These are phyloP conservation scores for Sparus aurata DNA, from an alignment of 2,797 vertebrate genomes.

Conservation along the genomic window DNA sequence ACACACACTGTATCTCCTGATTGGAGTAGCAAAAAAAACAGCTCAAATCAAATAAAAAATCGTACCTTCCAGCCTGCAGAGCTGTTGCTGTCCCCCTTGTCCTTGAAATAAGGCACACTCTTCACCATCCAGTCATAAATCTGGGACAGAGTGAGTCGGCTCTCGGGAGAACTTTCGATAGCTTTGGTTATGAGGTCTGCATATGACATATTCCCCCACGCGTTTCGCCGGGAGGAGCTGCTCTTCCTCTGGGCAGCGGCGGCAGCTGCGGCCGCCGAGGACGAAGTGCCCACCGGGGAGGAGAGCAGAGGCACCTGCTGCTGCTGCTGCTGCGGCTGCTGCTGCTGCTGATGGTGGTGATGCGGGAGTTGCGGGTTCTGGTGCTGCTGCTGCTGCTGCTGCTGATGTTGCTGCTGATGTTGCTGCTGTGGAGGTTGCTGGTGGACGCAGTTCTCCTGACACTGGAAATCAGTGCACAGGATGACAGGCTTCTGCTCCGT, in stretches of 20 bases:
- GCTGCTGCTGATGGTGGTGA: slow-evolving; percentile 72
- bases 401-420: slow-evolving; percentile 66
- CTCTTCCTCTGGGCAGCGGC: slow-evolving; percentile 92
- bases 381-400: slow-evolving; percentile 74
- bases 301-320: slow-evolving; percentile 89
- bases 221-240: slow-evolving; percentile 96
- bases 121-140: slow-evolving; percentile 99
- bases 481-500: slow-evolving; percentile 81
- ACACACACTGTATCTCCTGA: not conserved
- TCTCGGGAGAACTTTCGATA: slow-evolving; percentile 97
- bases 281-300: slow-evolving; percentile 84
- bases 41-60: not conserved
- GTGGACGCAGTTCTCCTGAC: slow-evolving; percentile 88
- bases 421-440: slow-evolving; percentile 80
- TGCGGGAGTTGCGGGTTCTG: slow-evolving; percentile 81
- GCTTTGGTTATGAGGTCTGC: slow-evolving; percentile 98
- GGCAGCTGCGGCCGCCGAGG: slow-evolving; percentile 83
- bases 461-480: slow-evolving; percentile 90
- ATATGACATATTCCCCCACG: slow-evolving; percentile 98
- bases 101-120: slow-evolving; percentile 97
- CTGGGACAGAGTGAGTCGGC: slow-evolving; percentile 94
- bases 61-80: slow-evolving; percentile 98
- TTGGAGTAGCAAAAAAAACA: not conserved
- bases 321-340: slow-evolving; percentile 79
- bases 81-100: slow-evolving; percentile 98